Percentiles rank a stretch among this genome's conserved stretches.
These are phyloP conservation scores for Balearica regulorum DNA, from an alignment of 2,797 vertebrate species.

Conservation along the genomic window DNA sequence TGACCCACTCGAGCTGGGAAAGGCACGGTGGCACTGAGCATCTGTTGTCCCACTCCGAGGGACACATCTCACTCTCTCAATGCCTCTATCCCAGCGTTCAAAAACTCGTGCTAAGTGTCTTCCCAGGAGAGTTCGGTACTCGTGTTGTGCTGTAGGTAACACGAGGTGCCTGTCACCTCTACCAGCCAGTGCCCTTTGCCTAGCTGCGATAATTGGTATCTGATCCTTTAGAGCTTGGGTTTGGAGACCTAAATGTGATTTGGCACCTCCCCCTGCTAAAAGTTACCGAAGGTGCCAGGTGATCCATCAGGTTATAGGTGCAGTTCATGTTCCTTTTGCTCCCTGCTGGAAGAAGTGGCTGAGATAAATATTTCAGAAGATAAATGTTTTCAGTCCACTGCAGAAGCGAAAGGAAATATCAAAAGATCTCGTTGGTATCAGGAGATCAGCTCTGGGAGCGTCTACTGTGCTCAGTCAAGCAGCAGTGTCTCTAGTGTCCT, in stretches of 20 bases:
- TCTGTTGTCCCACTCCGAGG: background rate
- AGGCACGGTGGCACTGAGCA: rapidly evolving
- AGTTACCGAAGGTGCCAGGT: background rate
- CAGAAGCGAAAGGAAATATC: background rate
- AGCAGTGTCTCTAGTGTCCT: background rate
- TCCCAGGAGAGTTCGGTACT: background rate
- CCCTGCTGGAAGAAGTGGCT: background rate
- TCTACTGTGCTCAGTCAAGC: background rate
- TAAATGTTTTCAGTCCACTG: background rate
- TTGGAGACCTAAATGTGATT: background rate
- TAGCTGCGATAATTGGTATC: background rate
- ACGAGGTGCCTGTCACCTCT: background rate
- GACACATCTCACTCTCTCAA: rapidly evolving
- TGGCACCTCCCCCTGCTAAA: background rate
- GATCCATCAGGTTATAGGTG: background rate
- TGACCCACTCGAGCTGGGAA: background rate
- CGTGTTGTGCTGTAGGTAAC: background rate
- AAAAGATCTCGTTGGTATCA: background rate
- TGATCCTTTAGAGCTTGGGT: background rate
- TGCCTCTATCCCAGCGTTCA: background rate
- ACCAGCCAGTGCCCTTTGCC: background rate
- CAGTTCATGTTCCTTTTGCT: background rate
- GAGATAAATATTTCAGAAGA: background rate
- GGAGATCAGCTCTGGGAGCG: background rate
- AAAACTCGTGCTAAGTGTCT: background rate